Conservation (phyloP, 2,888 invertebrate genomes). For the Saturnia japonica region DNA sequence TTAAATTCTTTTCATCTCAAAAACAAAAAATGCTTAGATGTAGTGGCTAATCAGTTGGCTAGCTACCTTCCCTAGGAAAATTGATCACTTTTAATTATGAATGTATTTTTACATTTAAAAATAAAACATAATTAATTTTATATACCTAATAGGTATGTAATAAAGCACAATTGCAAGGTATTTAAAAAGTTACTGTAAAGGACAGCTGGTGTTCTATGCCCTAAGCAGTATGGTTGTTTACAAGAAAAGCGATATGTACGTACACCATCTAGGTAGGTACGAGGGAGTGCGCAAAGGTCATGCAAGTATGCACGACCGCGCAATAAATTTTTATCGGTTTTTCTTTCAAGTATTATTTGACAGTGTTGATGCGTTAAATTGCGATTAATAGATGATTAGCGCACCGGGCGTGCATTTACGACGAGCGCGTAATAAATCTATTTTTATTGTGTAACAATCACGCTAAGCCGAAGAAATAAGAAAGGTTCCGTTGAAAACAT, state of each 20-base stretch:
- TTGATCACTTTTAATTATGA: too few relatives aligned
- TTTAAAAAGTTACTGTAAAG: too few relatives aligned
- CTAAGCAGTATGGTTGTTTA: not conserved
- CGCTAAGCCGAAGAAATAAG: slow-evolving; percentile 27
- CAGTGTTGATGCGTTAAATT: slow-evolving; percentile 75
- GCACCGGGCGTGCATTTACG: slow-evolving; percentile 67
- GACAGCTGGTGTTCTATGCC: too few relatives aligned
- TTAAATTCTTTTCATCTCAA: too few relatives aligned
- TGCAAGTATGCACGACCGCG: slow-evolving; percentile 35
- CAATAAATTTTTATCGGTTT: slow-evolving; percentile 68
- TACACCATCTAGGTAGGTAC: too few relatives aligned
- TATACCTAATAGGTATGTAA: too few relatives aligned
- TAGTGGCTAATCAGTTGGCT: too few relatives aligned
- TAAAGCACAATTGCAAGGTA: too few relatives aligned
- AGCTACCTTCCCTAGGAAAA: too few relatives aligned
- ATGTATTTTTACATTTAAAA: too few relatives aligned
- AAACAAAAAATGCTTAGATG: too few relatives aligned
- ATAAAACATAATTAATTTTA: too few relatives aligned
- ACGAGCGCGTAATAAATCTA: slow-evolving; percentile 71
- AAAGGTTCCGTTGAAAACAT: slow-evolving; percentile 19
- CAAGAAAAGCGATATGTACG: not conserved
- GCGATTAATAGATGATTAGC: slow-evolving; percentile 77
- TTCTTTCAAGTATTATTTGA: slow-evolving; percentile 75
- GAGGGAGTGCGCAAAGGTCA: not conserved
- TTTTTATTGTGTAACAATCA: slow-evolving; percentile 76